phyloP scores from a whole-genome alignment of 1,140 invertebrate species.

The Trialeurodes vaporariorum region DNA sequence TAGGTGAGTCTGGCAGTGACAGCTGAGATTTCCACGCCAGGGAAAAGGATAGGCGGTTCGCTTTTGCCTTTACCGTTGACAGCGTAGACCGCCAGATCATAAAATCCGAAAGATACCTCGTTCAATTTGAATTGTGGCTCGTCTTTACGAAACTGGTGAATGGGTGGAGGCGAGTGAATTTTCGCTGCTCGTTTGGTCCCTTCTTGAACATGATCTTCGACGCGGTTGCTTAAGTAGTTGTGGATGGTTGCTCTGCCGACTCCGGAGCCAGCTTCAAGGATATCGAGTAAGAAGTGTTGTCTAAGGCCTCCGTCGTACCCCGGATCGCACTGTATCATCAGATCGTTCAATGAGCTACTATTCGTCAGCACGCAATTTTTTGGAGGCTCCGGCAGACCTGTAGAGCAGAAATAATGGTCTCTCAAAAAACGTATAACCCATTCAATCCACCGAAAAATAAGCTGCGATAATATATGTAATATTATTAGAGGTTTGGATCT shows the following conservation, averaged over 20 bases:
- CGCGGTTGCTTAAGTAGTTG: slow-evolving; percentile 18
- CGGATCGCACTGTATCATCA: slow-evolving; percentile 45
- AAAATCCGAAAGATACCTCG: slow-evolving; percentile 51
- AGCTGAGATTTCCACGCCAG: not conserved
- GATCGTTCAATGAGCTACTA: slow-evolving; percentile 59
- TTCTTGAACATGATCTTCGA: slow-evolving; percentile 41
- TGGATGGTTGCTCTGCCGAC: not conserved
- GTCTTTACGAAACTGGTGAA: slow-evolving; percentile 2
- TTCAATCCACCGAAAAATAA: no score
- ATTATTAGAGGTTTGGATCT: no score
- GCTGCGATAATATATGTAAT: no score
- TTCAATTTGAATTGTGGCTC: slow-evolving; percentile 39
- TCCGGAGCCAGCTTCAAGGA: slow-evolving; percentile 40
- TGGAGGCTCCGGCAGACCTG: slow-evolving; percentile 46
- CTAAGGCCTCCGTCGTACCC: slow-evolving; percentile 57
- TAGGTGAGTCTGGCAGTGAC: not conserved
- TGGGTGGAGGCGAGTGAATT: not conserved
- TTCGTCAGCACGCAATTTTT: slow-evolving; percentile 60
- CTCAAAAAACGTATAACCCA: no score
- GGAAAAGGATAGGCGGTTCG: slow-evolving; percentile 26
- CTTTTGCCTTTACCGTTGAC: slow-evolving; percentile 57
- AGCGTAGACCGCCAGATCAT: slow-evolving; percentile 54
- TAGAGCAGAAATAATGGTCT: no score
- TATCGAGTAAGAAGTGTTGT: slow-evolving; percentile 61
- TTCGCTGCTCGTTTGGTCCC: slow-evolving; percentile 25